These are phyloP conservation scores for Alloplasta piceator DNA, from an alignment of 2,888 invertebrate genomes.

Conservation along the genomic window DNA sequence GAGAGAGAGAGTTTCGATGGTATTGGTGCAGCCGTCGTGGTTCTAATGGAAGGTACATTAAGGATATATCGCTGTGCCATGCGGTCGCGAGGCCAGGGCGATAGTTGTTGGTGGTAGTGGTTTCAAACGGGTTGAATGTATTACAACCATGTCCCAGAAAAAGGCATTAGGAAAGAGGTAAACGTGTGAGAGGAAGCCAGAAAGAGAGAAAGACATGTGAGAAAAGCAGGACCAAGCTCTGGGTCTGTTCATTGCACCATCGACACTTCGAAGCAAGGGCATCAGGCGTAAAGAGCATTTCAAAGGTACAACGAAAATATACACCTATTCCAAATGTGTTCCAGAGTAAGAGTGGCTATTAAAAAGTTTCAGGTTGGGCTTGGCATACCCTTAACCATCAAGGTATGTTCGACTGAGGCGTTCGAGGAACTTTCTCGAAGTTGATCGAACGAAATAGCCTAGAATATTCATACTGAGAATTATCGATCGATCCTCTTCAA, in stretches of 20 bases:
- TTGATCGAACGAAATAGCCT: conserved; percentile 8
- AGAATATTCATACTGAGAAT: not conserved
- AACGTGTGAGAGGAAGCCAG: too few species aligned
- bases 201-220: too few species aligned
- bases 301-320: conserved; percentile 9
- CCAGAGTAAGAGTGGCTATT: conserved; percentile 21
- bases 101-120: conserved; percentile 26
- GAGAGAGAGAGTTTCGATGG: conserved; percentile 6
- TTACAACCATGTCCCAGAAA: conserved; percentile 38
- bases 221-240: conserved; percentile 41
- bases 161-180: conserved; percentile 36
- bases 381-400: not conserved
- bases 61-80: conserved; percentile 69
- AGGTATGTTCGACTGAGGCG: conserved; percentile 20
- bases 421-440: conserved; percentile 34
- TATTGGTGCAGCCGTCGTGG: conserved; percentile 28
- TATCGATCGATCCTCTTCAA: not conserved
- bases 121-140: conserved; percentile 16
- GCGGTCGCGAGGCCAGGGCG: conserved; percentile 46
- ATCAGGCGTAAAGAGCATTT: conserved; percentile 62
- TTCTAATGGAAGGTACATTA: conserved; percentile 77
- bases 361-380: conserved; percentile 10
- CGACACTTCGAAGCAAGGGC: conserved; percentile 64
- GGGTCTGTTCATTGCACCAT: conserved; percentile 36
- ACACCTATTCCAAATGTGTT: conserved; percentile 18